These are phyloP conservation scores for Paramisgurnus dabryanus DNA, from an alignment of 2,113 vertebrate species.

Conservation along the genomic window DNA sequence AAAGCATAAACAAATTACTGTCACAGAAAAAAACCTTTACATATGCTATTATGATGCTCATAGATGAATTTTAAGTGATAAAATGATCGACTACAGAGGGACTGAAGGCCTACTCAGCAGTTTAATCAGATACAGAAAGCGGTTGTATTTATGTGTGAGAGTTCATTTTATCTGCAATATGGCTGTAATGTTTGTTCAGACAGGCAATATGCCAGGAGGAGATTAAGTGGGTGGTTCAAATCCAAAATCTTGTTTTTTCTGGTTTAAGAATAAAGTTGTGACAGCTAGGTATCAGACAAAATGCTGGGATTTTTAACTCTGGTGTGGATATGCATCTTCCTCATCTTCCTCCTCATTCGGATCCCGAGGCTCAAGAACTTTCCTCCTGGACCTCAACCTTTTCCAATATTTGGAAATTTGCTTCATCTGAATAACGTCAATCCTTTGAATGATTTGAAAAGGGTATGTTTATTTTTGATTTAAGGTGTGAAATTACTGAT, in stretches of 20 bases:
- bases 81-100: no score
- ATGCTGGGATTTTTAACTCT: conserved; percentile 61
- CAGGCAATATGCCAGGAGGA: not conserved
- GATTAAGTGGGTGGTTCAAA: not conserved
- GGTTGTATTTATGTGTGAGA: no score
- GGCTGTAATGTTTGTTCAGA: not conserved
- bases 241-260: not conserved
- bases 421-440: conserved; percentile 63
- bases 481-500: not conserved
- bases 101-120: no score
- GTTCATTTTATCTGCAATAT: no score
- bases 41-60: no score
- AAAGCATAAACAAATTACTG: no score
- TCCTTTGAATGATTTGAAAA: conserved; percentile 69
- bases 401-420: conserved; percentile 71
- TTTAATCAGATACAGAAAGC: no score
- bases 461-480: conserved; percentile 50
- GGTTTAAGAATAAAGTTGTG: not conserved
- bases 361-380: conserved; percentile 68
- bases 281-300: conserved; percentile 16
- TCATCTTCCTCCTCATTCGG: conserved; percentile 56
- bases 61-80: no score
- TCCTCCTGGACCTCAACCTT: conserved; percentile 63
- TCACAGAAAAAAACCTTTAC: no score
- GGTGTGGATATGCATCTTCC: conserved; percentile 51